phyloP scores from a whole-genome alignment of 2,888 invertebrate species.

The Cephus sareptanus region DNA sequence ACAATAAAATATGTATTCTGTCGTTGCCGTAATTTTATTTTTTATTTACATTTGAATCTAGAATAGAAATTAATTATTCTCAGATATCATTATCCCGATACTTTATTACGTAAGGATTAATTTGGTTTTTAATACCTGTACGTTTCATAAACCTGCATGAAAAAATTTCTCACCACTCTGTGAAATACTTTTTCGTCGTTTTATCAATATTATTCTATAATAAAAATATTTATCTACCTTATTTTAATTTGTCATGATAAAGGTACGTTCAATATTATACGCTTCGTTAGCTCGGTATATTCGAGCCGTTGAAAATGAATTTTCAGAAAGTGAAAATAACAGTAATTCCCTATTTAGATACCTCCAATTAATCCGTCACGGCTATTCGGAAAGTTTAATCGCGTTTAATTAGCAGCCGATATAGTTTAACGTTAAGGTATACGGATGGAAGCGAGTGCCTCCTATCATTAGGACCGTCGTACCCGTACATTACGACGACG shows the following conservation, averaged over 20 bases:
- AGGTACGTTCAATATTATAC: background rate
- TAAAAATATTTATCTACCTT: background rate
- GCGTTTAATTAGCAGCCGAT: background rate
- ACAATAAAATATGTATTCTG: background rate
- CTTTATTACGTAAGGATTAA: background rate
- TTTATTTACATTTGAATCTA: background rate
- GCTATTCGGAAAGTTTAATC: background rate
- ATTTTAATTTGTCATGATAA: background rate
- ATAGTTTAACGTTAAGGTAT: background rate
- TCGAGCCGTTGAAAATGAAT: background rate
- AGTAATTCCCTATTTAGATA: background rate
- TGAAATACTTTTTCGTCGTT: background rate
- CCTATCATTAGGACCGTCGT: background rate
- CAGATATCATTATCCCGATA: background rate
- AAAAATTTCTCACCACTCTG: background rate
- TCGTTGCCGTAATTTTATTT: background rate
- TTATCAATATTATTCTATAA: background rate
- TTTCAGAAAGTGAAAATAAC: background rate
- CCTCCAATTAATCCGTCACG: background rate
- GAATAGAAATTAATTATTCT: background rate
- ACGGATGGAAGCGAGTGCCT: background rate
- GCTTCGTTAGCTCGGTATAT: background rate
- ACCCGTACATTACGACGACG: conserved; percentile 5
- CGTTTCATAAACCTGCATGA: background rate
- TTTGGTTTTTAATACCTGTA: background rate